Evolutionary conservation across 92 coral and sea anemone species (phyloP), one percentile per base, ranked within the genome.

Genomic region (Montipora capitata): DNA sequence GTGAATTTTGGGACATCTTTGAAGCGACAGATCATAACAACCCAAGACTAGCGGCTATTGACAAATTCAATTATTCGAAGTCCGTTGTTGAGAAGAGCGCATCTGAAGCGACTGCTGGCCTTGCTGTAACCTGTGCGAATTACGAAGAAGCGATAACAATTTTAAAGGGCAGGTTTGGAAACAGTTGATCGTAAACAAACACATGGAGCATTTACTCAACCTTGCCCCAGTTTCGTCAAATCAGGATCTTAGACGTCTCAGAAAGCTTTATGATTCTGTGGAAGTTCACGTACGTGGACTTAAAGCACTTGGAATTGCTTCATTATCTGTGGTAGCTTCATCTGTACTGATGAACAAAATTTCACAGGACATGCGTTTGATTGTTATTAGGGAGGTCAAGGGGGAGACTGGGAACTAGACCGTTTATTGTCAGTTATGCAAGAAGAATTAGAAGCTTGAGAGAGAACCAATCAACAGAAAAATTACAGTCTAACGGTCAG

Each of bases 31-130:
- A 89, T 48, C 96, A 93, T 35, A 68, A 80, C 1, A 89, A 93
- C 73, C 27, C 81, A 18, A 45, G 68, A 27, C 14, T 89, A 57
- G 83, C 91, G 35, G 61, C 74, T 12, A 85, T 93, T 69, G 91
- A 85, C 74, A 89, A 89, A 64, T 93, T 93, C 54, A 89, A 85
- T 39, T 89, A 93, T 77, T 85, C 85, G 43, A 93, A 77, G 39
- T 89, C 93, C 16, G 71, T 80, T 14, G 11, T 85, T 74, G 91
- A 80, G 44, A 86, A 89, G 43, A 76, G 7, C 58, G 96, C 93
- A 9, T 63, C 86, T 54, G 93, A 79, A 7, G 78, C 91, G 7
- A 89, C 89, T 67, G 59, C 80, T 6, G 95, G 95, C 10, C 72
- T 92, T 57, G 51, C 88, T 4, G 42, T 92, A 38, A 84, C 93